Conservation (phyloP, 30 jellyfish, hydroid and myxozoan species). For the Hydractinia echinata region DNA sequence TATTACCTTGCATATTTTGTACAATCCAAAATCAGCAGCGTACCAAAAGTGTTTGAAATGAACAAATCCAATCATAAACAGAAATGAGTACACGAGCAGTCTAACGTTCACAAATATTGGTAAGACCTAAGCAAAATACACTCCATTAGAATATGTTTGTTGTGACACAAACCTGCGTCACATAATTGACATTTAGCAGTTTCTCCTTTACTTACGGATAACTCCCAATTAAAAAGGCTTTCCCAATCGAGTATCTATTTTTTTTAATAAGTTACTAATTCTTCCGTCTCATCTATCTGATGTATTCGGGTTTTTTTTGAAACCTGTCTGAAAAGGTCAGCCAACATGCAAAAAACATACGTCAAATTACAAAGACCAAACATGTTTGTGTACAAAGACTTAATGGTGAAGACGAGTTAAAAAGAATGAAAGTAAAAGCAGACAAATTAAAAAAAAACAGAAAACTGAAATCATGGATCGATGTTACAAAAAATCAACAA, state of each 20-base stretch:
- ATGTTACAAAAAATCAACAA: too few relatives aligned
- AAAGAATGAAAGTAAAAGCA: background rate
- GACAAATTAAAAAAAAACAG: background rate
- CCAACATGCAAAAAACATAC: background rate
- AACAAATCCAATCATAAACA: constrained; percentile 73
- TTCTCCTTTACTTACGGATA: too few relatives aligned
- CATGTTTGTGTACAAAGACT: background rate
- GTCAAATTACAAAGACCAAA: background rate
- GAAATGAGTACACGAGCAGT: constrained; percentile 53
- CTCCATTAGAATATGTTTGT: too few relatives aligned
- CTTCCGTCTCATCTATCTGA: too few relatives aligned
- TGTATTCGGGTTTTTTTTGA: background rate
- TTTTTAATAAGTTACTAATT: too few relatives aligned
- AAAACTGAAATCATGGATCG: background rate
- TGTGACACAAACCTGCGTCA: too few relatives aligned
- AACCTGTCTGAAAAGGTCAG: background rate
- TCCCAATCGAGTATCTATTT: too few relatives aligned
- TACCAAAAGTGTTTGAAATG: constrained; percentile 67
- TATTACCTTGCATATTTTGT: constrained; percentile 78
- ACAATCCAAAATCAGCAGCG: constrained; percentile 66
- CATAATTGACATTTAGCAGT: too few relatives aligned
- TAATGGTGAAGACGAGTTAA: background rate
- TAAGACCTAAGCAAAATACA: constrained; percentile 41
- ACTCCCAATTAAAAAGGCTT: too few relatives aligned
- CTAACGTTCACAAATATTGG: constrained; percentile 64